Base-by-base conservation (phyloP, 2,113 vertebrate species). In the Grallaria varia region DNA sequence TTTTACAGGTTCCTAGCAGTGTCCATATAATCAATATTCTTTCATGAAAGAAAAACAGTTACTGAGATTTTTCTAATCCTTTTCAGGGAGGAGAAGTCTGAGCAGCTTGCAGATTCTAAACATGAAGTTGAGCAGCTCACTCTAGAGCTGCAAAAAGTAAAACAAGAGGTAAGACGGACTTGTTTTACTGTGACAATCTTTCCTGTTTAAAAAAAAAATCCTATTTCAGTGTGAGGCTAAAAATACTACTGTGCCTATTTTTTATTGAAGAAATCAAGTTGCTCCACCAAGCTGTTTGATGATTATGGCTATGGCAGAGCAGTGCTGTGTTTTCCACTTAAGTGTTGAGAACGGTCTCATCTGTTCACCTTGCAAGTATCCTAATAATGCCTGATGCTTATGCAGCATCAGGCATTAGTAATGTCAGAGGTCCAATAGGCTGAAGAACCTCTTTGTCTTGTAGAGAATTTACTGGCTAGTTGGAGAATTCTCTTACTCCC, bases 81-180 rank as follows among this genome's bases (percentile, higher is more conserved):
- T 72, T 93, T 31, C 93, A 99, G 99, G 91, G 99, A 99, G 96
- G 99, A 99, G 95, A 99, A 99, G 97, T 98, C 98, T 1, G 99
- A 99, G 91, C 99, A 99, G 92, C 98, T 99, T 60, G 98, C 98
- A 78, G 99, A 99, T 92, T 97, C 98, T 78, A 99, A 98, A 87
- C 98, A 99, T 33, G 99, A 99, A 92, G 97, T 98, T 52, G 98
- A 99, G 63, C 98, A 99, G 87, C 96, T 98, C 69, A 97, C 98
- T 80, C 92, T 99, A 95, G 99, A 99, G 92, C 94, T 99, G 68
- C 99, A 99, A 97, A 98, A 98, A 84, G 84, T 98, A 81, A 99
- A 99, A 64, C 99, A 99, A 68, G 99, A 99, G 98, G 99, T 99
- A 85, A 97, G 97, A 73, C 76, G 77, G 39, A 5, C 49, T 91